A percentile compares a stretch with the other conserved stretches of the same genome.
Evolutionary conservation across 2,113 vertebrate species (phyloP).

Genomic region (Microtus ochrogaster): DNA sequence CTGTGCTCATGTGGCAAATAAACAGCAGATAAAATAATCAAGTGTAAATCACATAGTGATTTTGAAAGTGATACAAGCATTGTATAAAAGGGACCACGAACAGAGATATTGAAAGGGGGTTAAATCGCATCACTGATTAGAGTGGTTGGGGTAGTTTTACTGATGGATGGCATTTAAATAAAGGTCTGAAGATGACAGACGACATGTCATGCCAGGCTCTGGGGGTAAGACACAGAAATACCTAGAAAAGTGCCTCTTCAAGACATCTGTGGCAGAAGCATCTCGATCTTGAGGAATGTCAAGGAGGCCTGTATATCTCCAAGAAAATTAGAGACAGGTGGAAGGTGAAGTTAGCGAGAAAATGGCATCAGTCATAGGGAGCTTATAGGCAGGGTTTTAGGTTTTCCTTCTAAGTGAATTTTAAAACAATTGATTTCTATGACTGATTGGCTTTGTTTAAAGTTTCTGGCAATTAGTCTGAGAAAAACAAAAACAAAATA

Average conservation of each 20-base stretch:
- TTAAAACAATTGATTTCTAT: not conserved
- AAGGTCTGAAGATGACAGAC: not conserved
- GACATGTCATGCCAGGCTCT: not conserved
- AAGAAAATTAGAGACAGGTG: conserved; percentile 14
- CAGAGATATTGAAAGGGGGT: not conserved
- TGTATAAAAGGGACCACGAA: not conserved
- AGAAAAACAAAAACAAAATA: not conserved
- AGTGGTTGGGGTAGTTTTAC: not conserved
- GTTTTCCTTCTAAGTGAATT: conserved; percentile 16
- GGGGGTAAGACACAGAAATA: not conserved
- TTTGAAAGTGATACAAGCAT: not conserved
- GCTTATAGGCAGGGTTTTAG: not conserved
- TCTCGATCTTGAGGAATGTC: not conserved
- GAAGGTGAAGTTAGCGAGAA: not conserved
- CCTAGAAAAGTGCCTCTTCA: not conserved
- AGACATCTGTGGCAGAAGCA: not conserved
- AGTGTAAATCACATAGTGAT: not conserved
- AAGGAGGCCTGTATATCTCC: not conserved
- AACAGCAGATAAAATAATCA: not conserved
- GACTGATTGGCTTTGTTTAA: not conserved
- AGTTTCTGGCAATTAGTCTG: not conserved
- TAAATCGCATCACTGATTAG: not conserved
- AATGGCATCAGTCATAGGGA: not conserved
- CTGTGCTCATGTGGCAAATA: not conserved
- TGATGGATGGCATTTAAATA: conserved; percentile 35